Conservation (phyloP, 1,140 invertebrate species). For the Diabrotica undecimpunctata region DNA sequence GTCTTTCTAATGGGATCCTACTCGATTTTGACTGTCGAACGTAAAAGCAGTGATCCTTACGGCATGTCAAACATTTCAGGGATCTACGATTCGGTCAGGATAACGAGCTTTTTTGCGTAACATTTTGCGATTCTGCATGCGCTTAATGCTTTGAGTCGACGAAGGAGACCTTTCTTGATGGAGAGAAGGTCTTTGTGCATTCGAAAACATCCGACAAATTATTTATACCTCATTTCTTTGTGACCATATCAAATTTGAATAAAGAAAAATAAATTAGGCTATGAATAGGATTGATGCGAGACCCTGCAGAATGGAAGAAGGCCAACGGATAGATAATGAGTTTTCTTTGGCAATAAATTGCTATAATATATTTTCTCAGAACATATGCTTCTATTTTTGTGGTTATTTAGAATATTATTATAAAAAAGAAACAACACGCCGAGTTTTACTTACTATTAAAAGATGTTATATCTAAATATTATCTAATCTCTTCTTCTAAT, state of each 20-base stretch:
- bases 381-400: no score
- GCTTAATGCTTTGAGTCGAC: constrained; percentile 15
- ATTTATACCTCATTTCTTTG: constrained; percentile 19
- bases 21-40: constrained; percentile 1
- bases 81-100: constrained; percentile 10
- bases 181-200: constrained; percentile 14
- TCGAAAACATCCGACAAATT: constrained; percentile 19
- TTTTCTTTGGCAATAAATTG: neutral
- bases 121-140: constrained; percentile 16
- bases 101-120: constrained; percentile 20
- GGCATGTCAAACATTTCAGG: constrained; percentile 14
- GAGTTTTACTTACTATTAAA: no score
- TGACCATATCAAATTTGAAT: constrained; percentile 15
- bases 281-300: neutral
- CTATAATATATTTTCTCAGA: neutral
- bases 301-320: neutral
- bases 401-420: no score
- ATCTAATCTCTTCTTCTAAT: no score
- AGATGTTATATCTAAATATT: no score
- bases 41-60: constrained; percentile 5
- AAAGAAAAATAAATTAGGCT: constrained; percentile 3
- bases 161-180: constrained; percentile 17
- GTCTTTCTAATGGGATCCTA: constrained; percentile 10
- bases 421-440: no score
- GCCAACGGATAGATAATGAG: neutral